Conservation (phyloP, 2,113 vertebrate species). For the Cynoglossus semilaevis region DNA sequence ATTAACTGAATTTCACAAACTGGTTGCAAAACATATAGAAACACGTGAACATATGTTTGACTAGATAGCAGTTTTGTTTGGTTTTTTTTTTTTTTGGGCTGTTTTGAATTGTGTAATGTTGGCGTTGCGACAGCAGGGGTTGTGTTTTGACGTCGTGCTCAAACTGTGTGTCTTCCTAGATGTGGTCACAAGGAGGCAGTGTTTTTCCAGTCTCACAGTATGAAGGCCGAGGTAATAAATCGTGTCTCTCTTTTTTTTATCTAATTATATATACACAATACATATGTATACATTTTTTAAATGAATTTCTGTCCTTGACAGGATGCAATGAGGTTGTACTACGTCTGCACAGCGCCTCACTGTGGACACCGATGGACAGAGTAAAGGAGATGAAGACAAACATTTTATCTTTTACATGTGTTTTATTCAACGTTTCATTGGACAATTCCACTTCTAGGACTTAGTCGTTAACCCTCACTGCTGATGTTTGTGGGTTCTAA, state of each 20-base stretch:
- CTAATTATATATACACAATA: too few species aligned
- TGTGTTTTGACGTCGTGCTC: constrained; percentile 1
- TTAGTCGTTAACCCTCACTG: background rate
- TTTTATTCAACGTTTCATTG: constrained; percentile 3
- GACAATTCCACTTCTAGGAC: background rate
- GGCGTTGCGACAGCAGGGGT: background rate
- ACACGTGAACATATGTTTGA: background rate
- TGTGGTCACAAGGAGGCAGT: constrained; percentile 96
- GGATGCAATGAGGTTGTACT: constrained; percentile 94
- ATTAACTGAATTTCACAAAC: background rate
- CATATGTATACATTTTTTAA: background rate
- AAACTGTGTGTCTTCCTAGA: constrained; percentile 60
- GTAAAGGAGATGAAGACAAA: constrained; percentile 57
- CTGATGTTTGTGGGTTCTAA: background rate
- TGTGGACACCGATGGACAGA: constrained; percentile 94
- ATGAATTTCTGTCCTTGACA: constrained; percentile 43
- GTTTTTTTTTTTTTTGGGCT: background rate
- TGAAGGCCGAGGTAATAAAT: constrained; percentile 86
- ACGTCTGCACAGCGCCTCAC: constrained; percentile 91
- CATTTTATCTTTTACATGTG: constrained; percentile 5
- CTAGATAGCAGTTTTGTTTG: background rate
- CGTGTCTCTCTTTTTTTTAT: background rate
- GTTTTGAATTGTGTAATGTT: background rate
- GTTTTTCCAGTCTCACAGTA: constrained; percentile 95
- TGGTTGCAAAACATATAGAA: background rate